A percentile compares a stretch with the other conserved stretches of the same genome.
Conservation (phyloP, 2,888 invertebrate species). For the Dicranocentrus wangi region DNA sequence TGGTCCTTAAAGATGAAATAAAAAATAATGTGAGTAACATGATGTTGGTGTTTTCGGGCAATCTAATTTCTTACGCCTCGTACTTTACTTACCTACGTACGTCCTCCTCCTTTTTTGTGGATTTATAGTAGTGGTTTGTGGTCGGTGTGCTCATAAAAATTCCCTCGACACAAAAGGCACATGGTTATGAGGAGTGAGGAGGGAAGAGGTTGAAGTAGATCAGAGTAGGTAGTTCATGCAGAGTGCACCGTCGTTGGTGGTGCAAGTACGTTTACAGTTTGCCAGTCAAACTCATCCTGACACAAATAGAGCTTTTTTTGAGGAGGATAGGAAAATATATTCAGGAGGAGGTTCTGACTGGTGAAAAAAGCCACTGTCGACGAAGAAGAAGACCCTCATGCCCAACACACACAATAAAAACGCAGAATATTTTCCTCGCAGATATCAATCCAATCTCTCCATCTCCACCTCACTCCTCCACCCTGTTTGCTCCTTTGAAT, state of each 20-base stretch:
- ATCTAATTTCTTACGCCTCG: too few species aligned
- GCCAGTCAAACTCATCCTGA: neutral
- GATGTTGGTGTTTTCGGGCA: too few species aligned
- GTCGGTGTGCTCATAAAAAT: too few species aligned
- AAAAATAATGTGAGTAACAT: too few species aligned
- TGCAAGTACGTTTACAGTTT: neutral
- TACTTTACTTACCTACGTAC: too few species aligned
- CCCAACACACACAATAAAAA: neutral
- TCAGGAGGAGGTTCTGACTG: neutral
- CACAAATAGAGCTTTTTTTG: neutral
- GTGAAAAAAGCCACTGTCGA: neutral
- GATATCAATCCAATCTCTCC: neutral
- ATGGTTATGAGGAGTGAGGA: too few species aligned
- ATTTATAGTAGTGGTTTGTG: too few species aligned
- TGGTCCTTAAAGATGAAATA: too few species aligned
- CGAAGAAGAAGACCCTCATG: neutral
- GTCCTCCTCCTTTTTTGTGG: too few species aligned
- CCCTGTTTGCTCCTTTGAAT: slow-evolving; percentile 18
- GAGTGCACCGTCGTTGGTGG: neutral
- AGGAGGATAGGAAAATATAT: neutral
- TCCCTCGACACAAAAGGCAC: too few species aligned
- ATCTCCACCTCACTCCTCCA: neutral
- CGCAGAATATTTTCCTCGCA: neutral
- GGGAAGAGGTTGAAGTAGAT: too few species aligned
- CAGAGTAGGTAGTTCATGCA: too few species aligned